Base-by-base conservation (phyloP, 2,113 vertebrate species). In the Platanista minor region DNA sequence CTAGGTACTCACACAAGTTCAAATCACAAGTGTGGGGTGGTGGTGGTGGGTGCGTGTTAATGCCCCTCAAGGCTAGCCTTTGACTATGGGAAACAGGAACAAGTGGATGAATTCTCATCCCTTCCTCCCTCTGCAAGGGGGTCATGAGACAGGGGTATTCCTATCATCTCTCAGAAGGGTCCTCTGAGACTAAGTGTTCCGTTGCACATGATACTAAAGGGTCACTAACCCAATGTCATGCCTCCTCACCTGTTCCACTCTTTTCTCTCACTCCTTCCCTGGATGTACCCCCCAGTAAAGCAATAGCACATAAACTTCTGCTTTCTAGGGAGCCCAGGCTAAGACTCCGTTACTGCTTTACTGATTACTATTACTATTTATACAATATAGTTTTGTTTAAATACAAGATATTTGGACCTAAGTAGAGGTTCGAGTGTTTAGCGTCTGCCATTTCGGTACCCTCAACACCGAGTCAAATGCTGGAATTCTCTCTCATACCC, bases 71-170 rank as follows among this genome's bases (percentile, higher is more conserved):
- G 3, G 31, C 39, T 57, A 41, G 61, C 5, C 20, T 74, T n/a
- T 43, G 69, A 21, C 61, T 59, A 23, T 62, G 21, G n/a, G 33
- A 84, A 89, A 64, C 14, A 86, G 43, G 49, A 52, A 31, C 27
- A 59, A 66, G 39, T 69, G 64, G 71, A 27, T 59, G 54, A 80
- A 67, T 52, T 66, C 13, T 52, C 54, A 27, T 43, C 59, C 46
- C 46, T 87, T 87, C 64, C 78, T 81, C 27, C 15, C 14, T 67
- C 62, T 78, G 61, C 64, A 92, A 96, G 49, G 41, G 5, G 61
- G 49, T 93, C 62, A 61, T 72, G 39, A 83, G 62, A 87, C 54
- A 57, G 23, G 64, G 61, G 54, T 33, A 25, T 72, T 66, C 88
- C 62, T 72, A 15, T 3, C 0, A 3, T 29, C 39, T 69, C 72